A percentile compares a stretch with the other conserved stretches of the same genome.
Conservation (phyloP, 1,140 invertebrate species). For the Neodiprion lecontei region DNA sequence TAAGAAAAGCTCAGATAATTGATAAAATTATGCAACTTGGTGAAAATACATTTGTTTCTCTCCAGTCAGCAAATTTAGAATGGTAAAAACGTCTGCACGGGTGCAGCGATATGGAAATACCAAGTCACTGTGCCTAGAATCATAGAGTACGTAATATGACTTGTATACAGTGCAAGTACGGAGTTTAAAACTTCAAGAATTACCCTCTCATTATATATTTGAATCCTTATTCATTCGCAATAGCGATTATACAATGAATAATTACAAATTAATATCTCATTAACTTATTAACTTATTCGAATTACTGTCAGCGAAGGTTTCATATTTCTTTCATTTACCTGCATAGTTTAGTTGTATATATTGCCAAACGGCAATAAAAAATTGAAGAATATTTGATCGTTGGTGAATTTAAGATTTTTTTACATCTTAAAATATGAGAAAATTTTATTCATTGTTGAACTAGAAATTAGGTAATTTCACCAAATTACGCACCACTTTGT, state of each 20-base stretch:
- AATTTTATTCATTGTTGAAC: not conserved
- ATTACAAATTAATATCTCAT: conserved; percentile 33
- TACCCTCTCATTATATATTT: conserved; percentile 21
- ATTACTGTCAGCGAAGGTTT: conserved; percentile 9
- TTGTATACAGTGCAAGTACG: conserved; percentile 6
- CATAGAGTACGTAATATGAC: not conserved
- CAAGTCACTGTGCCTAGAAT: not conserved
- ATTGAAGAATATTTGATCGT: not conserved
- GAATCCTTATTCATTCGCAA: conserved; percentile 43
- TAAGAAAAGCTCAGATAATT: conserved; percentile 54
- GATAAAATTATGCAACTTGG: not conserved
- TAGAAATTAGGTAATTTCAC: not conserved
- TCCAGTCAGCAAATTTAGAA: not conserved
- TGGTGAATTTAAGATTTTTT: not conserved
- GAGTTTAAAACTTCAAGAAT: conserved; percentile 9
- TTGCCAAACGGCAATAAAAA: conserved; percentile 1
- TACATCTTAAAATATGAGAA: not conserved
- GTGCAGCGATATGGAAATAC: not conserved
- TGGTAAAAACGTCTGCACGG: not conserved
- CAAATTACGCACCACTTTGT: not conserved
- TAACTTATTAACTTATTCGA: conserved; percentile 38
- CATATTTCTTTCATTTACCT: not conserved
- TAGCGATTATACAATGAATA: conserved; percentile 33
- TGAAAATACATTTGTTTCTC: not conserved
- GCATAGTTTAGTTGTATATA: not conserved